Evolutionary conservation across 2,797 vertebrate genomes (phyloP).

Genomic region (Sparidentex hasta): DNA sequence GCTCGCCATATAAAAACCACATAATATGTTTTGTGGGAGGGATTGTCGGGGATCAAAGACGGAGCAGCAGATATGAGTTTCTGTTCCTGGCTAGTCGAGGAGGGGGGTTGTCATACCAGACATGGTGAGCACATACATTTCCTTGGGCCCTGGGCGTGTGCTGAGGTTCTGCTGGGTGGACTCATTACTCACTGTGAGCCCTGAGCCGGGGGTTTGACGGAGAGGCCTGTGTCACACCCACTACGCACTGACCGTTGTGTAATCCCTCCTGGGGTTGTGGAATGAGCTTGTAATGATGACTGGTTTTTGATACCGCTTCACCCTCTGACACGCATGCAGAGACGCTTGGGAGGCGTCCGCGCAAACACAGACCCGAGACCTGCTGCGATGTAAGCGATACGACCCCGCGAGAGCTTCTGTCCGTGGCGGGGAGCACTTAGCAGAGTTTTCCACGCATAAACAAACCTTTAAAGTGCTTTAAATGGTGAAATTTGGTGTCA

Average conservation of each 20-base stretch:
- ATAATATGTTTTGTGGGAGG: conserved; percentile 73
- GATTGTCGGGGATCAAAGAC: conserved; percentile 76
- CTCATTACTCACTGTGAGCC: conserved; percentile 78
- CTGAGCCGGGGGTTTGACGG: conserved; percentile 63
- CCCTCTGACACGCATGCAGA: conserved; percentile 69
- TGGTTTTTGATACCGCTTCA: conserved; percentile 74
- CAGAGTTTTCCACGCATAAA: conserved; percentile 7
- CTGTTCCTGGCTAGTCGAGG: conserved; percentile 73
- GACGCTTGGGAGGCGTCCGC: conserved; percentile 58
- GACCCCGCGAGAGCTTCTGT: conserved; percentile 55
- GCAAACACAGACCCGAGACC: conserved; percentile 59
- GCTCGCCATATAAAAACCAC: conserved; percentile 62
- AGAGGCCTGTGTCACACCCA: conserved; percentile 76
- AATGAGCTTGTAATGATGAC: conserved; percentile 81
- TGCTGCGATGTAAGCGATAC: conserved; percentile 65
- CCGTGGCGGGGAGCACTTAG: conserved; percentile 26
- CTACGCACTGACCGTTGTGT: conserved; percentile 72
- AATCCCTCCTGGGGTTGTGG: conserved; percentile 79
- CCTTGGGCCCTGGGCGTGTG: conserved; percentile 76
- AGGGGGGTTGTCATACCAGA: conserved; percentile 82
- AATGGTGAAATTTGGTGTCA: not conserved
- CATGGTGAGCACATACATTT: conserved; percentile 82
- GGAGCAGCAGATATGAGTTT: conserved; percentile 80
- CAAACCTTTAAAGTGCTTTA: not conserved
- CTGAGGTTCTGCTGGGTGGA: conserved; percentile 77